Evolutionary conservation across 2,888 invertebrate genomes (phyloP).

Genomic region (Cynaeus angustus): DNA sequence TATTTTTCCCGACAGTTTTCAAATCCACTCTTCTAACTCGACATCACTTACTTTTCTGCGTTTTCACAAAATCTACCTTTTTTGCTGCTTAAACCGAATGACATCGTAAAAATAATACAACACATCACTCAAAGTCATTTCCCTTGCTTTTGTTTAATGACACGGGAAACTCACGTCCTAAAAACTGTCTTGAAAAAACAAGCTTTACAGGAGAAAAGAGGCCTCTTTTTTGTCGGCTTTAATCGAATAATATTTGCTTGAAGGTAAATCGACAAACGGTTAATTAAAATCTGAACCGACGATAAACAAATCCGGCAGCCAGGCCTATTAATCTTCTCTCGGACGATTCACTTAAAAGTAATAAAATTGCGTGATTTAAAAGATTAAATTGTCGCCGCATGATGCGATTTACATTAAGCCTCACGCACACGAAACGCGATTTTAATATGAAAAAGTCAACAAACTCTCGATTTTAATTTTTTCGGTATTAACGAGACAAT

Average conservation of each 20-base stretch:
- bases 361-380: slow-evolving; percentile 38
- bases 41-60: not conserved
- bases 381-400: slow-evolving; percentile 35
- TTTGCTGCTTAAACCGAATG: not conserved
- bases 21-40: not conserved
- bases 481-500: too few species aligned
- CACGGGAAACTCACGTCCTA: not conserved
- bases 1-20: not conserved
- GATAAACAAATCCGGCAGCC: slow-evolving; percentile 13
- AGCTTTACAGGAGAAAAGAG: not conserved
- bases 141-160: not conserved
- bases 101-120: slow-evolving; percentile 2
- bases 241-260: slow-evolving; percentile 15
- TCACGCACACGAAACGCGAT: slow-evolving; percentile 35
- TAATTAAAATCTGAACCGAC: slow-evolving; percentile 17
- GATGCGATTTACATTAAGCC: slow-evolving; percentile 35
- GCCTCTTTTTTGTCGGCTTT: slow-evolving; percentile 2
- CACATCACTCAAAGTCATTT: slow-evolving; percentile 4
- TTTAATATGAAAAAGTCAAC: slow-evolving; percentile 24
- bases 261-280: slow-evolving; percentile 6
- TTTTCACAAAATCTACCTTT: not conserved
- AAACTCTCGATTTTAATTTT: slow-evolving; percentile 9
- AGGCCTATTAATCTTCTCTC: slow-evolving; percentile 15
- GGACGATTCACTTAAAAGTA: slow-evolving; percentile 28
- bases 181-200: not conserved